A percentile compares a stretch with the other conserved stretches of the same genome.
These are phyloP conservation scores for Siniperca knerii DNA, from an alignment of 2,113 vertebrate species.

Conservation along the genomic window DNA sequence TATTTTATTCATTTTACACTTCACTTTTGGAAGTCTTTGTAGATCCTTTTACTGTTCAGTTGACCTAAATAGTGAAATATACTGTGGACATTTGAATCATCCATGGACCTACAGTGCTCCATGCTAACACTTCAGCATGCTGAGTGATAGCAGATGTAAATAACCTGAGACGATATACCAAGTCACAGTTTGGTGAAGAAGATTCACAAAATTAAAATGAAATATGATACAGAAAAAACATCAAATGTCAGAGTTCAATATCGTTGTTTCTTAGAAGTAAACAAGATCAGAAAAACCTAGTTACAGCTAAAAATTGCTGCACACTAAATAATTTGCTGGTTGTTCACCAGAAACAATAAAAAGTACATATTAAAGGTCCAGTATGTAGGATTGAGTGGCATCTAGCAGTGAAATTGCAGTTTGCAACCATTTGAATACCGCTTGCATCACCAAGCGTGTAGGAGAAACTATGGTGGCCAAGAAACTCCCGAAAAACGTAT, in stretches of 20 bases:
- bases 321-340: no score
- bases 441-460: no score
- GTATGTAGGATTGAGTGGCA: no score
- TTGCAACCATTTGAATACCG: no score
- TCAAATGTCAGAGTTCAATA: not conserved
- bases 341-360: no score
- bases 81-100: not conserved
- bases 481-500: no score
- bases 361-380: no score
- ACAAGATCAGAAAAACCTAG: no score
- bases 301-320: no score
- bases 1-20: not conserved
- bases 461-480: no score
- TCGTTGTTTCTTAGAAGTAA: no score
- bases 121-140: not conserved
- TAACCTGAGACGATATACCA: not conserved
- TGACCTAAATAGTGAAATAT: not conserved
- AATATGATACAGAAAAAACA: not conserved
- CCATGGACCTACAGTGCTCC: not conserved
- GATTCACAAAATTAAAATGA: not conserved
- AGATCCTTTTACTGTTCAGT: not conserved
- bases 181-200: not conserved
- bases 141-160: not conserved
- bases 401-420: no score
- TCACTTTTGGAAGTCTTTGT: not conserved